Conservation (phyloP, 2,797 vertebrate genomes). For the Fratercula arctica region DNA sequence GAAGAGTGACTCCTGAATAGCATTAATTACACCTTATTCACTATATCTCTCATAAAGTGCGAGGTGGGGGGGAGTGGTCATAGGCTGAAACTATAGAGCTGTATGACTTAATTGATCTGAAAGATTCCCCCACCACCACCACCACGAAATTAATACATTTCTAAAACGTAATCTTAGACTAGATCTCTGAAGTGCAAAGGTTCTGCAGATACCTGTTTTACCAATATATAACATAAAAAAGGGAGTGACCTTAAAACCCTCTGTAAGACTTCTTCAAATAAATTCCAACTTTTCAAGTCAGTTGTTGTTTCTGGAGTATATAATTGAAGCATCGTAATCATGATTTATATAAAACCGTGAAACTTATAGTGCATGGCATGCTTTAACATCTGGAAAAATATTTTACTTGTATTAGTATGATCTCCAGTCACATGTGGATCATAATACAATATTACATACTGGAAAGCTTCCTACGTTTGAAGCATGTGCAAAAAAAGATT, state of each 20-base stretch:
- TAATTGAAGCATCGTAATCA: neutral
- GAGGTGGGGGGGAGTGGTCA: neutral
- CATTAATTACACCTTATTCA: slow-evolving; percentile 31
- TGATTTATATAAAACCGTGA: slow-evolving; percentile 10
- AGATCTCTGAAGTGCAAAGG: neutral
- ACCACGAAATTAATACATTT: neutral
- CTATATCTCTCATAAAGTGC: neutral
- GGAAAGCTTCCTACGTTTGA: neutral
- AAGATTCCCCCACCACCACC: neutral
- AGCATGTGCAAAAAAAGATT: neutral
- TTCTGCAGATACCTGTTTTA: neutral
- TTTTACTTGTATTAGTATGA: neutral
- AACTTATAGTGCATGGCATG: neutral
- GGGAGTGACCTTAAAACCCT: neutral
- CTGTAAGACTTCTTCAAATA: neutral
- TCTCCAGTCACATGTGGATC: neutral
- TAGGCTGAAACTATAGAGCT: neutral
- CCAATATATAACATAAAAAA: neutral
- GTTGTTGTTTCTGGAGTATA: neutral
- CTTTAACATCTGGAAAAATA: slow-evolving; percentile 27
- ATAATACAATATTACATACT: neutral
- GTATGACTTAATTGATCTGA: neutral
- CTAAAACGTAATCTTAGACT: neutral
- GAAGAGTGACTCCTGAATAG: slow-evolving; percentile 18
- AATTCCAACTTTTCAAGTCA: neutral